phyloP scores from a whole-genome alignment of 2,888 invertebrate species.

The Alloscopus bannaensis region DNA sequence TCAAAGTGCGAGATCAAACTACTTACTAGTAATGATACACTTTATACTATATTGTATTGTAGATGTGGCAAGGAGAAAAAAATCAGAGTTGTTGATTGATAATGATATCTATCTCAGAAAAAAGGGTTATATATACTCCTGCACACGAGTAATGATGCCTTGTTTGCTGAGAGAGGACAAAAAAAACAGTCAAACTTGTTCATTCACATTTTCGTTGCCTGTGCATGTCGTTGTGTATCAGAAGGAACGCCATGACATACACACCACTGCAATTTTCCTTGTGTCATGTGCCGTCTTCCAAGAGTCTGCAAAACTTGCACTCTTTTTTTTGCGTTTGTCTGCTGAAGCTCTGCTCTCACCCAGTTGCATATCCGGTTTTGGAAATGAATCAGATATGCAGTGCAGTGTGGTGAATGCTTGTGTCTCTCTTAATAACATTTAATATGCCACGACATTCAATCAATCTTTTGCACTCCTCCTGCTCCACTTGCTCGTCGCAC shows the following conservation, averaged over 20 bases:
- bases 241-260: constrained; percentile 24
- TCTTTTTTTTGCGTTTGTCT: background rate
- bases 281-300: constrained; percentile 1
- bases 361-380: constrained; percentile 28
- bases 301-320: background rate
- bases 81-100: too few relatives aligned
- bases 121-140: too few relatives aligned
- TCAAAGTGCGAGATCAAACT: too few relatives aligned
- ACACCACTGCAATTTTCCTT: background rate
- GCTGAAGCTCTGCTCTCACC: constrained; percentile 9
- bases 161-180: too few relatives aligned
- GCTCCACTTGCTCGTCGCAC: background rate
- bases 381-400: constrained; percentile 6
- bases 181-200: constrained; percentile 54
- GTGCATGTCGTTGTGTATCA: constrained; percentile 7
- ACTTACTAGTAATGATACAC: too few relatives aligned
- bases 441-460: background rate
- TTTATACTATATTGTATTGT: too few relatives aligned
- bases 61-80: too few relatives aligned
- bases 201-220: constrained; percentile 39
- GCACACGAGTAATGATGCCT: too few relatives aligned
- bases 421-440: background rate
- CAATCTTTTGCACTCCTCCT: background rate
- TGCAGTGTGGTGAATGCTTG: background rate
- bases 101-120: too few relatives aligned